Conservation (phyloP, 92 coral and sea anemone genomes). For the Palythoa caribaeorum region DNA sequence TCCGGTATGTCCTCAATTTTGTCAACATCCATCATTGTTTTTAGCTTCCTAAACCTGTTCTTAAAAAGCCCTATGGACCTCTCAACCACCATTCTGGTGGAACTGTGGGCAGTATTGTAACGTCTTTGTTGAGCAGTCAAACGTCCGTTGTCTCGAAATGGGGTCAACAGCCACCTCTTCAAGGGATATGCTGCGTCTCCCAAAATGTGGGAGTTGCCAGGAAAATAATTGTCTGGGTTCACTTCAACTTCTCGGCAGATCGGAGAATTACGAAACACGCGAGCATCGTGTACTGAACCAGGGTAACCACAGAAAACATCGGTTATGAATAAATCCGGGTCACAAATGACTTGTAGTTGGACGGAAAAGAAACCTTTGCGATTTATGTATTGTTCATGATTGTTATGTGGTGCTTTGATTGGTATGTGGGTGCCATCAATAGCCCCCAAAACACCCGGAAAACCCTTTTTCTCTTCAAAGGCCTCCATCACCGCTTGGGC, state of each 20-base stretch:
- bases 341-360: constrained; percentile 65
- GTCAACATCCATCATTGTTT: constrained; percentile 54
- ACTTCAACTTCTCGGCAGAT: constrained; percentile 46
- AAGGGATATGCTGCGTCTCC: constrained; percentile 67
- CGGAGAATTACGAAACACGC: constrained; percentile 59
- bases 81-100: constrained; percentile 60
- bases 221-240: constrained; percentile 34
- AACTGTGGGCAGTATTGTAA: constrained; percentile 51
- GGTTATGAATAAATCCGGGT: constrained; percentile 52
- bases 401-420: constrained; percentile 58
- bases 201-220: constrained; percentile 52
- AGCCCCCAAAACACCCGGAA: constrained; percentile 67
- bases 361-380: constrained; percentile 55
- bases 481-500: constrained; percentile 38
- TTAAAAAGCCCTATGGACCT: constrained; percentile 51
- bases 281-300: constrained; percentile 67
- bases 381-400: constrained; percentile 61
- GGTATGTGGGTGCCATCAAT: constrained; percentile 56
- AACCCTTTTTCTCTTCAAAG: constrained; percentile 58
- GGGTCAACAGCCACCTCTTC: constrained; percentile 50
- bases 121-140: constrained; percentile 46
- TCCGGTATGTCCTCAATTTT: constrained; percentile 54
- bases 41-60: constrained; percentile 43
- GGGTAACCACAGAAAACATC: constrained; percentile 70
- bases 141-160: constrained; percentile 50